Evolutionary conservation across 23 tunicate genomes (phyloP).

Genomic region (Phallusia fumigata): DNA sequence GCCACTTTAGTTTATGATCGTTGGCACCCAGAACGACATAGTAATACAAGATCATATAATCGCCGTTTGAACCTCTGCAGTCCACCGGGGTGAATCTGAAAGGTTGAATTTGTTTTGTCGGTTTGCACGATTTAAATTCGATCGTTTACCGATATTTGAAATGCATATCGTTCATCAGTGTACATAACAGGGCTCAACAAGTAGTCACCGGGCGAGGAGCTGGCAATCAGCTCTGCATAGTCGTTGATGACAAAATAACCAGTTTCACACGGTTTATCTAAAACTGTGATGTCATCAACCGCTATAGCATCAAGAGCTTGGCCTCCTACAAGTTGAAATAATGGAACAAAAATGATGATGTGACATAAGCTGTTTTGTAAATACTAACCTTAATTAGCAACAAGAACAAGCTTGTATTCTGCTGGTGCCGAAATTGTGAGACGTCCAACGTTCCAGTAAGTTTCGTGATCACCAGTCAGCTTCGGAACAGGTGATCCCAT

Average conservation of each 20-base stretch:
- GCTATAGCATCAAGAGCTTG: conserved; percentile 57
- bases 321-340: neutral
- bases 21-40: conserved; percentile 66
- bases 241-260: conserved; percentile 55
- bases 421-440: no score
- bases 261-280: conserved; percentile 87
- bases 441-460: no score
- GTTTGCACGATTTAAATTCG: no score
- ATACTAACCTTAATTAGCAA: no score
- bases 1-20: conserved; percentile 77
- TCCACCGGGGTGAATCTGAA: conserved; percentile 75
- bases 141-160: conserved; percentile 50
- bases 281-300: conserved; percentile 79
- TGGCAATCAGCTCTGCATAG: conserved; percentile 27
- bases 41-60: conserved; percentile 68
- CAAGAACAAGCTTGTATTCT: no score
- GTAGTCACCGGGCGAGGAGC: conserved; percentile 41
- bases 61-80: conserved; percentile 27
- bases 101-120: neutral
- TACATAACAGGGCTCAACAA: conserved; percentile 56
- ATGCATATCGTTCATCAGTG: conserved; percentile 80
- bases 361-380: neutral
- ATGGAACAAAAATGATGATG: neutral
- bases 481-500: no score
- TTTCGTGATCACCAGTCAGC: no score